Base-by-base conservation (phyloP, 2,113 vertebrate genomes). In the Parotia lawesii region DNA sequence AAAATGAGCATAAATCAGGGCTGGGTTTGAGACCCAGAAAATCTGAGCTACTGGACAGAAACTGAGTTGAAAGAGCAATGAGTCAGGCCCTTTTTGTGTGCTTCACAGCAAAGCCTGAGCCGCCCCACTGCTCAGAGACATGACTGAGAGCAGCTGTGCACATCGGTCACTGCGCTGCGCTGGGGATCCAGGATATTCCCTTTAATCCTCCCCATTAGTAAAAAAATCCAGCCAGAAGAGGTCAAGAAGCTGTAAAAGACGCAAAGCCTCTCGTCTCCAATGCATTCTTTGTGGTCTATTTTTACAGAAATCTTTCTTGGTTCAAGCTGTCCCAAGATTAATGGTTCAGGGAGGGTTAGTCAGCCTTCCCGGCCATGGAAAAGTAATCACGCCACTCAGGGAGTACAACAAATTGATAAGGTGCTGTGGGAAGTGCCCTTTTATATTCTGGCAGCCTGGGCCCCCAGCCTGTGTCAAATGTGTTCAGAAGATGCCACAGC, bases 201-300 rank as follows among this genome's bases (percentile, higher is more conserved):
- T 82, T 75, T 95, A 95, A 94, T 95, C 87, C 73, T 92, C 60
- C 79, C 64, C 67, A 72, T 89, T 85, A 80, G 91, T 19, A 70
- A 85, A 87, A 91, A 85, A 62, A 54, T 73, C 60, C 56, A 79
- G 51, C 21, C 87, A 73, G 57, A 91, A 85, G 91, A 94, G 82
- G 78, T 85, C 89, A 83, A 88, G 89, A 83, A 95, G 87, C 85
- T 91, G 87, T 83, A 93, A 95, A 94, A 90, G 75, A 90, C 3
- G 11, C 40, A 76, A 87, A 96, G 76, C n/a, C 16, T 92, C 58
- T 82, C 13, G 12, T 83, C 51, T 73, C 64, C 50, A 40, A 23
- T 65, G 82, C 73, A 53, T 87, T 87, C 48, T 87, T 95, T 78
- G 47, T 45, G 64, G 83, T 89, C 90, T 94, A 22, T 94, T 96